Base-by-base conservation (phyloP, 1,140 invertebrate species). In the Protaetia brevitarsis region DNA sequence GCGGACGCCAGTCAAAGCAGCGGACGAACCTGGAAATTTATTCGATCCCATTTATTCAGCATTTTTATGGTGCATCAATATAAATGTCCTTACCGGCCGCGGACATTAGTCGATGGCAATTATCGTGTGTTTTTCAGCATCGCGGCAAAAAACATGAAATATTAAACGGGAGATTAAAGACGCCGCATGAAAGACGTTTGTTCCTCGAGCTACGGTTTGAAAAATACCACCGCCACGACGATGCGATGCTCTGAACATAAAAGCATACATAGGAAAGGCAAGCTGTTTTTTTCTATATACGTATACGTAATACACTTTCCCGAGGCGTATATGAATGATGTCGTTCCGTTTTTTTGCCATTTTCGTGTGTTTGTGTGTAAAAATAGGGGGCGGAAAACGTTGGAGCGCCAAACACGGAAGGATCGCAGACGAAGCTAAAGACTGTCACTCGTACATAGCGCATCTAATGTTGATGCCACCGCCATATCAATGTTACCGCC, bases 111-210 rank as follows among this genome's bases (percentile, higher is more conserved):
- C 58, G 57, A 58, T 57, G 51, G 51, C 63, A 65, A 65, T 65
- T 65, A 65, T 61, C 60, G 23, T 59, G 41, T 45, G 64, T 70
- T 67, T 68, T 65, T 65, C 63, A 70, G 63, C 60, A 63, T 66
- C 62, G 45, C 34, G 30, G 65, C 36, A 68, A 70, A 72, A n/a
- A 68, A 68, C 64, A 66, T 70, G 69, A 72, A 70, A 68, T 72
- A 72, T 72, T 72, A 72, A 72, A 72, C 69, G 68, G 60, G 59
- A 72, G 71, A 72, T 72, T 70, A 72, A 72, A 70, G 68, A 68
- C 61, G 71, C 67, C 69, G 66, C 68, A 68, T 68, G 62, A 68
- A 66, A 67, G 66, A 69, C 68, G 70, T 71, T 69, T 69, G 68
- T 72, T 45, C 68, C 70, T 66, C 70, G 30, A 66, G 68, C 66